These are phyloP conservation scores for Drosophila takahashii DNA, from an alignment of 1,140 invertebrate genomes.

Conservation along the genomic window DNA sequence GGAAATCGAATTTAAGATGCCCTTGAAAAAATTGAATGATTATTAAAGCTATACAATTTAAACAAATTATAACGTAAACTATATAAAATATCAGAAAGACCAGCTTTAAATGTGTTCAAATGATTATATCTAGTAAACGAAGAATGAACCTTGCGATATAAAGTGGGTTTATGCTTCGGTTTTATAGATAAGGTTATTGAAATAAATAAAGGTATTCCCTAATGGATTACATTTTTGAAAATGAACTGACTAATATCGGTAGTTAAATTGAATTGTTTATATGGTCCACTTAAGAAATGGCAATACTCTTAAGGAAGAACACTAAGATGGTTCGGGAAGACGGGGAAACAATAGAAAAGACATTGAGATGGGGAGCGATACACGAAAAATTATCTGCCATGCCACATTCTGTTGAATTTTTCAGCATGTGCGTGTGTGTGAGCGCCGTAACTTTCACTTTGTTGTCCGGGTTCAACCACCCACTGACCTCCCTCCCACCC, in stretches of 20 bases:
- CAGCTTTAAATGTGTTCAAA: too few species aligned
- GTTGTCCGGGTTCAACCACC: constrained; percentile 50
- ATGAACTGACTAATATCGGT: background rate
- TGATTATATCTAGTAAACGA: too few species aligned
- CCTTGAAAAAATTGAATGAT: background rate
- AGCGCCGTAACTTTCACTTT: constrained; percentile 71
- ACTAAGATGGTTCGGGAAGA: background rate
- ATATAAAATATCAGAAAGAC: too few species aligned
- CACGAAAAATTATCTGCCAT: constrained; percentile 53
- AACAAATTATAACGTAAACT: too few species aligned
- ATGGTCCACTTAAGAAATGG: background rate
- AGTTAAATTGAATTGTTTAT: background rate
- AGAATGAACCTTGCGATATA: too few species aligned
- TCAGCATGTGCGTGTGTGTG: constrained; percentile 40
- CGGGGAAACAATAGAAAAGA: background rate
- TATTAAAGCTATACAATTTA: background rate
- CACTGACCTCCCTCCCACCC: background rate
- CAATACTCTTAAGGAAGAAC: background rate
- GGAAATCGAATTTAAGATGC: constrained; percentile 14
- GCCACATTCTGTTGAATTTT: constrained; percentile 61
- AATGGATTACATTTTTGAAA: background rate
- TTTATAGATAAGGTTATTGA: too few species aligned
- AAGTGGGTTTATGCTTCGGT: too few species aligned
- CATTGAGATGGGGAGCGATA: constrained; percentile 22
- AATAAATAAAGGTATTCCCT: background rate